phyloP scores from a whole-genome alignment of 2,888 invertebrate species.

The Exocentrus adspersus region DNA sequence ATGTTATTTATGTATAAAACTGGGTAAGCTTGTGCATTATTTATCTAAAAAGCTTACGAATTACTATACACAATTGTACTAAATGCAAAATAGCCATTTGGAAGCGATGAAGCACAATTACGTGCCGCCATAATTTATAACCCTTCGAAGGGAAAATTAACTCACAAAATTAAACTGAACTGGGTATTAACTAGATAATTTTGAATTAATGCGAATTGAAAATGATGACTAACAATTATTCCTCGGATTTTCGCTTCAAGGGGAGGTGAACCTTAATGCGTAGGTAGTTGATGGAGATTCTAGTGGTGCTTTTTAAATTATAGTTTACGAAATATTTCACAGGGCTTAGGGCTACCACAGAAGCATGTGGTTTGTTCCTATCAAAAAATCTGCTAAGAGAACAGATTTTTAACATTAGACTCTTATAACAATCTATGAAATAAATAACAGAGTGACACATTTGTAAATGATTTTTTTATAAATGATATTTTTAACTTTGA shows the following conservation, averaged over 20 bases:
- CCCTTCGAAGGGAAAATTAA: conserved; percentile 24
- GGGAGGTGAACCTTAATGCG: background rate
- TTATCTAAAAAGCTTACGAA: background rate
- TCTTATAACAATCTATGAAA: too few relatives aligned
- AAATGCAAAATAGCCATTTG: conserved; percentile 12
- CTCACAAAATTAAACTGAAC: conserved; percentile 22
- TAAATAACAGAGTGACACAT: too few relatives aligned
- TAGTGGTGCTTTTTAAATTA: too few relatives aligned
- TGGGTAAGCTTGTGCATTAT: background rate
- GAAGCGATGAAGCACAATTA: conserved; percentile 20
- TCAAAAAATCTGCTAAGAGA: too few relatives aligned
- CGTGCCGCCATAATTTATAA: conserved; percentile 15
- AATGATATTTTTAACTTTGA: too few relatives aligned
- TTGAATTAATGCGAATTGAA: conserved; percentile 20
- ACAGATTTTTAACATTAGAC: too few relatives aligned
- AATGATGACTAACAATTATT: conserved; percentile 13
- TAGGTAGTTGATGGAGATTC: background rate
- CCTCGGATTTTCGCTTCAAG: background rate
- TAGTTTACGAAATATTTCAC: too few relatives aligned
- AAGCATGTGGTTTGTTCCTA: too few relatives aligned
- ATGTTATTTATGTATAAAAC: background rate
- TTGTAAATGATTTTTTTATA: too few relatives aligned
- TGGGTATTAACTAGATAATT: conserved; percentile 22
- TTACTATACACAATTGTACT: conserved; percentile 10
- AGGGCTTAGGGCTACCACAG: too few relatives aligned